Conservation (phyloP, 2,797 vertebrate genomes). For the Leuciscus waleckii region DNA sequence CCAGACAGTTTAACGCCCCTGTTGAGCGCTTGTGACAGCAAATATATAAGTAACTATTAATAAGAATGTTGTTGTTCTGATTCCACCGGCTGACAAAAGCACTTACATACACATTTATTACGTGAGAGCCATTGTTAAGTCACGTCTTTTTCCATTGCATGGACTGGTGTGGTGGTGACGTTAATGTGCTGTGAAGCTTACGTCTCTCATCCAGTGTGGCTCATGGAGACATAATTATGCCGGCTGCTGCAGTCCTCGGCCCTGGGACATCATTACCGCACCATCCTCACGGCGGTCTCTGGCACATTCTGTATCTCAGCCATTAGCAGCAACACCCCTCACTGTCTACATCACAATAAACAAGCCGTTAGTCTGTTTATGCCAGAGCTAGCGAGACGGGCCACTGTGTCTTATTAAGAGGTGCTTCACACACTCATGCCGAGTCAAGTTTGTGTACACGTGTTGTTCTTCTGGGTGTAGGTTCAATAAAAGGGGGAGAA, state of each 20-base stretch:
- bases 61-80: conserved; percentile 28
- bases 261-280: conserved; percentile 45
- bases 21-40: not conserved
- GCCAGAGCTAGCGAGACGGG: not conserved
- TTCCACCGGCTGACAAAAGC: conserved; percentile 15
- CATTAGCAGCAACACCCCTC: conserved; percentile 35
- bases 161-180: conserved; percentile 25
- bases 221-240: conserved; percentile 52
- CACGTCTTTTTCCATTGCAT: not conserved
- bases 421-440: not conserved
- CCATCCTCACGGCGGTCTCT: not conserved
- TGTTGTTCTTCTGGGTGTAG: conserved; percentile 5
- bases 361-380: conserved; percentile 41
- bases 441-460: conserved; percentile 1
- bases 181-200: conserved; percentile 41
- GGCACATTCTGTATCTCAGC: conserved; percentile 16
- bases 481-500: not conserved
- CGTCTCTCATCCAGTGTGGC: conserved; percentile 19
- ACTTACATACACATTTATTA: conserved; percentile 13
- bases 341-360: conserved; percentile 26
- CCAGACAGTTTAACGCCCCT: conserved; percentile 16
- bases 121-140: conserved; percentile 29
- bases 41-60: conserved; percentile 21
- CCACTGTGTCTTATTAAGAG: conserved; percentile 28
- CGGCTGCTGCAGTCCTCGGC: conserved; percentile 15